Percentiles rank a stretch among this genome's conserved stretches.
These are phyloP conservation scores for Papilio demoleus DNA, from an alignment of 2,888 invertebrate genomes.

Conservation along the genomic window DNA sequence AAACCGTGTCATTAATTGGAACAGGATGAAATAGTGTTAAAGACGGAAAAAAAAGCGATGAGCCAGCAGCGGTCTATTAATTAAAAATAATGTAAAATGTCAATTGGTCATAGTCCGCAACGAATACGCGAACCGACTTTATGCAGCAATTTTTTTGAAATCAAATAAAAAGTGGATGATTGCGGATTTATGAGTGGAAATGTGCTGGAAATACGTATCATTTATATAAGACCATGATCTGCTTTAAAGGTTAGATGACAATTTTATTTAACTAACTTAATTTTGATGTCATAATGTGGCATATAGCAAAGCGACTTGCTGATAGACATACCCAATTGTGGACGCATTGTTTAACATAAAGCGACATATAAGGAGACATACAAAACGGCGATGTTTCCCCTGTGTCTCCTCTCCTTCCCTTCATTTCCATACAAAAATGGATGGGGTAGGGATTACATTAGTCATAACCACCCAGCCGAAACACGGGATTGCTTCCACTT, in stretches of 20 bases:
- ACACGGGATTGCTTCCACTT: no score
- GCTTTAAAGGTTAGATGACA: not conserved
- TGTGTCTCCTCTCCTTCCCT: no score
- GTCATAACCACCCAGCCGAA: no score
- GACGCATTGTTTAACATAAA: no score
- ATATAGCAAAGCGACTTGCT: no score
- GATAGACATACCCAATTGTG: no score
- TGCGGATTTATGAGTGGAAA: not conserved
- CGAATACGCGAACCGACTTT: not conserved
- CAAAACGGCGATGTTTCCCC: no score
- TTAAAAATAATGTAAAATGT: constrained; percentile 39
- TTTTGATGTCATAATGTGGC: not conserved
- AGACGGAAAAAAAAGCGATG: constrained; percentile 9
- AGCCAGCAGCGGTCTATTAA: constrained; percentile 28
- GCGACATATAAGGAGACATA: no score
- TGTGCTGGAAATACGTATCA: constrained; percentile 2
- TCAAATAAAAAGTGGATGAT: constrained; percentile 5
- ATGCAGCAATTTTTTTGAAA: constrained; percentile 9
- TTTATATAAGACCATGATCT: constrained; percentile 1
- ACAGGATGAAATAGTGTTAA: constrained; percentile 27
- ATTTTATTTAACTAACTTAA: not conserved
- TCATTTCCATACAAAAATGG: no score
- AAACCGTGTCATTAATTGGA: constrained; percentile 25
- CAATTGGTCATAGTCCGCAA: constrained; percentile 28
- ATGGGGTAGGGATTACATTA: no score